Conservation (phyloP, 2,888 invertebrate species). For the Tetheella fluctuosa region DNA sequence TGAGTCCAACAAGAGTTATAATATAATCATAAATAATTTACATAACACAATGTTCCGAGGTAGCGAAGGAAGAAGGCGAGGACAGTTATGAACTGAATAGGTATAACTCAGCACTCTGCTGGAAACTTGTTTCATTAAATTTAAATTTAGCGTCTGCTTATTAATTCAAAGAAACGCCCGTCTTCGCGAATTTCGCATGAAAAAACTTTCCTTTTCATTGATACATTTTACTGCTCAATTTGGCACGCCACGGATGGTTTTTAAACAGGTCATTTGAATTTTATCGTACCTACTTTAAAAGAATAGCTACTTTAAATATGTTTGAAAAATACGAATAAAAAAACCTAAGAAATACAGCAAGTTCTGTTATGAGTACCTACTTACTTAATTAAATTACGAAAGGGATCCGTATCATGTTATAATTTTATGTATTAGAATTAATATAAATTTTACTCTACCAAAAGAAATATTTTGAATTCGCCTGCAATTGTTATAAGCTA, state of each 20-base stretch:
- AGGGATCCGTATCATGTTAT: too few relatives aligned
- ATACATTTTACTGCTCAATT: conserved; percentile 55
- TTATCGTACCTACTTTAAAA: conserved; percentile 23
- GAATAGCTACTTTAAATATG: background rate
- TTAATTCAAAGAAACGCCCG: conserved; percentile 71
- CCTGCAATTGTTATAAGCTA: background rate
- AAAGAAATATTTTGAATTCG: background rate
- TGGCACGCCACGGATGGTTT: conserved; percentile 38
- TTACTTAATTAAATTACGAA: too few relatives aligned
- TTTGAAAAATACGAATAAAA: background rate
- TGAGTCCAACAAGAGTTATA: conserved; percentile 15
- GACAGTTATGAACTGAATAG: conserved; percentile 57
- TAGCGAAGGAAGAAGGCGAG: conserved; percentile 45
- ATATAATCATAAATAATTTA: conserved; percentile 47
- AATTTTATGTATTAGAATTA: too few relatives aligned
- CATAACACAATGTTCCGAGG: conserved; percentile 53
- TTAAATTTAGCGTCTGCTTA: conserved; percentile 75
- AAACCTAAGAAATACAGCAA: background rate
- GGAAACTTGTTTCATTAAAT: conserved; percentile 79
- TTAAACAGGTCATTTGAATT: conserved; percentile 27
- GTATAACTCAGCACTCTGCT: conserved; percentile 56
- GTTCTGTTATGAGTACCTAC: too few relatives aligned
- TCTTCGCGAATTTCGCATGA: conserved; percentile 51
- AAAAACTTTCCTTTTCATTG: conserved; percentile 53
- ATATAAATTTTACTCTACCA: background rate